phyloP scores from a whole-genome alignment of 2,797 vertebrate species.

The Hoplostethus atlanticus region DNA sequence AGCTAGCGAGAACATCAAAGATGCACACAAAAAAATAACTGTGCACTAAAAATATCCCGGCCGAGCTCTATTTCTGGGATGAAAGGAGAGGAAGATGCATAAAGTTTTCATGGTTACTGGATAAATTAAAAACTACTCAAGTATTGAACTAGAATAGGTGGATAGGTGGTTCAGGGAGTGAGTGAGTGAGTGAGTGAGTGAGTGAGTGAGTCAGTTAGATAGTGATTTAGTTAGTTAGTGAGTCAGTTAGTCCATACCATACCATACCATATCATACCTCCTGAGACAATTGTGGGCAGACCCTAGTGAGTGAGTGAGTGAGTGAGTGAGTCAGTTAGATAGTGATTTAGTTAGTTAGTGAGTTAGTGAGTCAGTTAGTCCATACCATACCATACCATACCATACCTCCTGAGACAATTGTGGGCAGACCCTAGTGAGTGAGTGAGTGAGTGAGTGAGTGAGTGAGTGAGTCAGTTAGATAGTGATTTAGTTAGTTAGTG shows the following conservation, averaged over 20 bases:
- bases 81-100: slow-evolving; percentile 57
- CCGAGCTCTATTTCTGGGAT: slow-evolving; percentile 65
- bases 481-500: background rate
- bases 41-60: slow-evolving; percentile 69
- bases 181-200: background rate
- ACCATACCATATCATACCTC: no score
- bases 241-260: background rate
- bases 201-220: background rate
- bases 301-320: no score
- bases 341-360: no score
- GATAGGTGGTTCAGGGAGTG: background rate
- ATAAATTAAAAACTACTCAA: slow-evolving; percentile 38
- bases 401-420: no score
- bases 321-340: no score
- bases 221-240: no score
- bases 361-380: no score
- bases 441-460: no score
- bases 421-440: no score
- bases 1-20: slow-evolving; percentile 64
- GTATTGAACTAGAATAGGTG: background rate
- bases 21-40: slow-evolving; percentile 58
- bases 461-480: background rate
- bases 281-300: no score
- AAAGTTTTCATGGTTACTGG: slow-evolving; percentile 58
- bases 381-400: no score